These are phyloP conservation scores for Tachysurus fulvidraco DNA, from an alignment of 2,113 vertebrate species.

Conservation along the genomic window DNA sequence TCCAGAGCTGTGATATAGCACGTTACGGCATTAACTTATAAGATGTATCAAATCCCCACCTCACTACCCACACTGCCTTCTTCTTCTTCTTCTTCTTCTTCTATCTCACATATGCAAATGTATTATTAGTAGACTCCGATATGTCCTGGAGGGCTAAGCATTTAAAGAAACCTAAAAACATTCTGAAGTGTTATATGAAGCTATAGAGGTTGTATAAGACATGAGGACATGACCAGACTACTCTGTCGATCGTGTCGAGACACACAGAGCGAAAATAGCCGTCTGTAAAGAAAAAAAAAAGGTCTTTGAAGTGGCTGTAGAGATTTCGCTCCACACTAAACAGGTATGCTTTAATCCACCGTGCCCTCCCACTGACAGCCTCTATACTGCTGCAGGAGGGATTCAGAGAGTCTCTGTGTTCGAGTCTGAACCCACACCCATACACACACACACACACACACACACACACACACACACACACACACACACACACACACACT, in stretches of 20 bases:
- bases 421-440: background rate
- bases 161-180: background rate
- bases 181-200: background rate
- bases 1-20: background rate
- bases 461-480: background rate
- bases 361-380: constrained; percentile 13
- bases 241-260: constrained; percentile 48
- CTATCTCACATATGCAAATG: background rate
- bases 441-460: background rate
- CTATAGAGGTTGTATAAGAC: background rate
- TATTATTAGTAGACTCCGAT: background rate
- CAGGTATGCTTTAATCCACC: constrained; percentile 59
- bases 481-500: background rate
- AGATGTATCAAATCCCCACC: background rate
- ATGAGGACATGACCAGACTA: constrained; percentile 48
- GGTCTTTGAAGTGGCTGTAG: constrained; percentile 57
- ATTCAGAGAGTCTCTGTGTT: background rate
- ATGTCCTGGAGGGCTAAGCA: background rate
- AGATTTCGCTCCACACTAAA: constrained; percentile 35
- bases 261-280: constrained; percentile 32
- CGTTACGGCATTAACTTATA: background rate
- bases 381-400: constrained; percentile 1
- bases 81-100: background rate
- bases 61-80: background rate
- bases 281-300: background rate